A percentile compares a stretch with the other conserved stretches of the same genome.
phyloP scores from a whole-genome alignment of 2,888 invertebrate genomes.

The Papilio demoleus region DNA sequence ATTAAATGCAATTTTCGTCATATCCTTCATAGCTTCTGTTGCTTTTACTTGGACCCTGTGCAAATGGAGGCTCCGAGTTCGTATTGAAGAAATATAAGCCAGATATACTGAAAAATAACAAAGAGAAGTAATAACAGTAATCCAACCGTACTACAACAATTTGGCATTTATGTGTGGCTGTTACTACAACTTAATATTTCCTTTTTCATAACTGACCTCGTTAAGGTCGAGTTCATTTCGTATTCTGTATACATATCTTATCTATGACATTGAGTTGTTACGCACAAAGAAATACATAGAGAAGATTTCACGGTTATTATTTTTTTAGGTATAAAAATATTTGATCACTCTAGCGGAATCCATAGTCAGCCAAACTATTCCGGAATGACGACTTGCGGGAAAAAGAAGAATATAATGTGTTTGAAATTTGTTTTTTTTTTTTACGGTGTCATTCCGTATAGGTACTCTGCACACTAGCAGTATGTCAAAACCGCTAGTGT shows the following conservation, averaged over 20 bases:
- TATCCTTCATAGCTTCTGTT: slow-evolving; percentile 2
- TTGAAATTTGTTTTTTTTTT: no score
- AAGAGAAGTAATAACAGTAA: slow-evolving; percentile 4
- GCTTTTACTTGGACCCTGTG: slow-evolving; percentile 61
- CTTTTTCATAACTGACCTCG: slow-evolving; percentile 18
- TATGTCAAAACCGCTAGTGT: no score
- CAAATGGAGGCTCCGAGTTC: slow-evolving; percentile 70
- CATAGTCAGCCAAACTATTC: no score
- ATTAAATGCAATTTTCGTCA: slow-evolving; percentile 20
- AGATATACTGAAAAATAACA: slow-evolving; percentile 64
- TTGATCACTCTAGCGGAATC: no score
- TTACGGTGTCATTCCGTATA: no score
- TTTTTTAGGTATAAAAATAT: no score
- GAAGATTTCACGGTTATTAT: no score
- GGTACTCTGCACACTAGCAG: no score
- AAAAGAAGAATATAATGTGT: no score
- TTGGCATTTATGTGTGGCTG: no score
- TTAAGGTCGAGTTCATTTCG: slow-evolving; percentile 20
- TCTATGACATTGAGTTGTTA: slow-evolving; percentile 22
- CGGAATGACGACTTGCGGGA: no score
- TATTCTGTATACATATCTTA: slow-evolving; percentile 13
- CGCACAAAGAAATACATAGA: slow-evolving; percentile 13
- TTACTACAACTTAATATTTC: neutral
- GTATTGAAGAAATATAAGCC: slow-evolving; percentile 81
- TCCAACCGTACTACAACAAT: neutral